Conservation (phyloP, 2,888 invertebrate genomes). For the Altica lythri region DNA sequence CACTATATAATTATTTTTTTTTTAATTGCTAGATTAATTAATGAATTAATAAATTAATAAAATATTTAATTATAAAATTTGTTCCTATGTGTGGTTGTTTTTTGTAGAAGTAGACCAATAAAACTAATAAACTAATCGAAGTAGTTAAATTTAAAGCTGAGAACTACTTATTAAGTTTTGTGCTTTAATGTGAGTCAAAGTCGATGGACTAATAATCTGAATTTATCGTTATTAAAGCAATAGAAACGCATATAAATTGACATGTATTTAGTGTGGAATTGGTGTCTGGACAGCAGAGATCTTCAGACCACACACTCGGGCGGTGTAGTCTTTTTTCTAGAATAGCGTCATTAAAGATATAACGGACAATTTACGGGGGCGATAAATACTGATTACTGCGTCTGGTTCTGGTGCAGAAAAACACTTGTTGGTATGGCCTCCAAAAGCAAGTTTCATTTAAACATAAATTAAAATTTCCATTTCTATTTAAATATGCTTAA, state of each 20-base stretch:
- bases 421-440: conserved; percentile 21
- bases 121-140: too few relatives aligned
- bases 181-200: conserved; percentile 10
- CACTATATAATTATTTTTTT: too few relatives aligned
- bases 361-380: conserved; percentile 43
- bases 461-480: too few relatives aligned
- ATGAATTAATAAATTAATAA: too few relatives aligned
- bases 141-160: too few relatives aligned
- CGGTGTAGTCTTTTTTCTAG: conserved; percentile 35
- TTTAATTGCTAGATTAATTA: too few relatives aligned
- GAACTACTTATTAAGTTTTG: too few relatives aligned
- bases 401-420: conserved; percentile 23
- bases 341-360: conserved; percentile 40
- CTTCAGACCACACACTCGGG: conserved; percentile 43
- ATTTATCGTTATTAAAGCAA: conserved; percentile 44
- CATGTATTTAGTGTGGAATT: conserved; percentile 46
- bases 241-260: conserved; percentile 47
- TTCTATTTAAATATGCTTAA: too few relatives aligned
- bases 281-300: conserved; percentile 42
- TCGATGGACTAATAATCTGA: conserved; percentile 12
- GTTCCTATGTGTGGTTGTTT: too few relatives aligned
- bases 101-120: too few relatives aligned
- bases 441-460: too few relatives aligned
- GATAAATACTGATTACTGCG: conserved; percentile 41
- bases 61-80: too few relatives aligned